Percentiles rank a stretch among this genome's conserved stretches.
These are phyloP conservation scores for Leptosomus discolor DNA, from an alignment of 2,113 vertebrate genomes.

Conservation along the genomic window DNA sequence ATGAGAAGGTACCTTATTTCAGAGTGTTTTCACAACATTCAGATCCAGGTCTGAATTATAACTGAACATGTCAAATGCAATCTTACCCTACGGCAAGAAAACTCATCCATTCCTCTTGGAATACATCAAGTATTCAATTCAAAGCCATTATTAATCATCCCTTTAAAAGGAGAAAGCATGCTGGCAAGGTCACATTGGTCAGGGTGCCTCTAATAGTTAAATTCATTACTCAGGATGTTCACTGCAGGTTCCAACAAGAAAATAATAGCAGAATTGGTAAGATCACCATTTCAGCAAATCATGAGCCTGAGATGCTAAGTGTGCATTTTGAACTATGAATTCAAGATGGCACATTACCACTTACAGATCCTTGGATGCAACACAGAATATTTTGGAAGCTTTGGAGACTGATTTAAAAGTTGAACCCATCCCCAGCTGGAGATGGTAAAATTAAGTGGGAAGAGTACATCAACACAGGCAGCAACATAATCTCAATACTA, in stretches of 20 bases:
- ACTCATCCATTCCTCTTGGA: not conserved
- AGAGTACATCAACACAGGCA: not conserved
- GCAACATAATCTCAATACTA: not conserved
- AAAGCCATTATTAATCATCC: not conserved
- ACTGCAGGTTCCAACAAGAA: not conserved
- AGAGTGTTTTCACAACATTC: not conserved
- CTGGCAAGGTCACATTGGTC: not conserved
- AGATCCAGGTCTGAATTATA: not conserved
- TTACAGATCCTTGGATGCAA: not conserved
- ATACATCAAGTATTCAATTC: not conserved
- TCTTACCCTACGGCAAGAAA: not conserved
- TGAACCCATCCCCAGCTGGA: not conserved
- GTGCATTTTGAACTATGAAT: not conserved
- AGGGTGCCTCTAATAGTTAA: not conserved
- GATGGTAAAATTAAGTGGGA: not conserved
- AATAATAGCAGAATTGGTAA: not conserved
- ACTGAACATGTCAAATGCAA: not conserved
- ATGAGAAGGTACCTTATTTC: not conserved
- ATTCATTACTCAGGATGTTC: constrained; percentile 3
- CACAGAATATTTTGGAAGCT: not conserved
- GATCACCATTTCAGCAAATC: not conserved
- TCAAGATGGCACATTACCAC: not conserved
- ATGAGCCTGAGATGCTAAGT: not conserved
- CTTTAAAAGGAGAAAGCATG: not conserved
- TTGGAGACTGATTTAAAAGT: not conserved